These are phyloP conservation scores for Falco biarmicus DNA, from an alignment of 2,797 vertebrate species.

Conservation along the genomic window DNA sequence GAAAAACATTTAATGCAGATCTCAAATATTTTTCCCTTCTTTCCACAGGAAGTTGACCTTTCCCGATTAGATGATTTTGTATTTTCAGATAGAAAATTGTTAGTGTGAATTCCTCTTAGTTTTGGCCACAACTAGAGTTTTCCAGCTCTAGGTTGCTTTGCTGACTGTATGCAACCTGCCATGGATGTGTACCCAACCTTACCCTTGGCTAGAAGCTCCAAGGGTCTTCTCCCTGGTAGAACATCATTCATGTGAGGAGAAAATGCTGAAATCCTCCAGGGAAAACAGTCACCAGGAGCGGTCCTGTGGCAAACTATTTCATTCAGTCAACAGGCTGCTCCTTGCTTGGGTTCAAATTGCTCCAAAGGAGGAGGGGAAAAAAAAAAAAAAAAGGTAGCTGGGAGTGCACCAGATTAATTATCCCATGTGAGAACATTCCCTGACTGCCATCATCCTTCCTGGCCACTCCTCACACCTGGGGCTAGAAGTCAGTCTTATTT, in stretches of 20 bases:
- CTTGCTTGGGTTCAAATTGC: not conserved
- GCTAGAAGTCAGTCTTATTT: not conserved
- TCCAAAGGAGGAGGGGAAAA: not conserved
- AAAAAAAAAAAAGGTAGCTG: accelerated
- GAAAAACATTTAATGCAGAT: not conserved
- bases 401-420: not conserved
- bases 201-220: not conserved
- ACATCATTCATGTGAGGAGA: not conserved
- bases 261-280: not conserved
- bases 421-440: not conserved
- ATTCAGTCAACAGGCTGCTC: not conserved
- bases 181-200: not conserved
- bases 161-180: not conserved
- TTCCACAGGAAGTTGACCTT: not conserved
- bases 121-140: not conserved
- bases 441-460: not conserved
- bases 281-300: not conserved
- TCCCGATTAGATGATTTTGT: not conserved
- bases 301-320: not conserved
- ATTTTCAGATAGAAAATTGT: not conserved
- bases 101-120: not conserved
- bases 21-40: not conserved
- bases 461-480: not conserved
- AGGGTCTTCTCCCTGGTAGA: not conserved
- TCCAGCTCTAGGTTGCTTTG: not conserved